Evolutionary conservation across 1,140 invertebrate species (phyloP).

Genomic region (Himalopsyche phryganea): DNA sequence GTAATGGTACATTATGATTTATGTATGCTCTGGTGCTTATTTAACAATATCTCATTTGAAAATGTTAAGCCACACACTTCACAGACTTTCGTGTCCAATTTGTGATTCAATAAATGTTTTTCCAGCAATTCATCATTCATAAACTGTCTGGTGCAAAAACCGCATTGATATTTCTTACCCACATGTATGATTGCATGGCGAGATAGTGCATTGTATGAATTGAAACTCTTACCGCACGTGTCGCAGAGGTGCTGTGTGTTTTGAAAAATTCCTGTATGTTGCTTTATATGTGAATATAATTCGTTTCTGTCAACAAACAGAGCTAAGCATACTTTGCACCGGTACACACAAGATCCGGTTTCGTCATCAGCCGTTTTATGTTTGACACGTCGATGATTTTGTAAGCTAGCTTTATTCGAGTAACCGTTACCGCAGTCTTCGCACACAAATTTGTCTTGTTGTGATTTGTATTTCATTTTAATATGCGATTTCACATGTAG

Average conservation of each 20-base stretch:
- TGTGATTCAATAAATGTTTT: slow-evolving; percentile 18
- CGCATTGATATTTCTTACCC: slow-evolving; percentile 19
- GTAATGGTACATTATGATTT: too few species aligned
- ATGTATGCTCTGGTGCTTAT: slow-evolving; percentile 5
- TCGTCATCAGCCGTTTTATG: not conserved
- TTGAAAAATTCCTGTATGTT: slow-evolving; percentile 10
- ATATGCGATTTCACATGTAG: slow-evolving; percentile 23
- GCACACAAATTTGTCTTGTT: slow-evolving; percentile 13
- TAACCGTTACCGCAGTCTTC: slow-evolving; percentile 18
- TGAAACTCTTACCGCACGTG: slow-evolving; percentile 25
- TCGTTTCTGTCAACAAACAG: slow-evolving; percentile 18
- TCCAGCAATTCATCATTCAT: slow-evolving; percentile 14
- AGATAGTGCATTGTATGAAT: slow-evolving; percentile 15
- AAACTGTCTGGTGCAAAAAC: slow-evolving; percentile 21
- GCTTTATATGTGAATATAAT: slow-evolving; percentile 28
- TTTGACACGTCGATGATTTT: slow-evolving; percentile 18
- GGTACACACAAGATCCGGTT: slow-evolving; percentile 6
- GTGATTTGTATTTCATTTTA: slow-evolving; percentile 15
- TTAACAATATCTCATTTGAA: slow-evolving; percentile 17
- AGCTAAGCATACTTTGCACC: slow-evolving; percentile 21
- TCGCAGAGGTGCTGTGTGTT: slow-evolving; percentile 21
- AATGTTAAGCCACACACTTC: slow-evolving; percentile 25
- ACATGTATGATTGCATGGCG: slow-evolving; percentile 24
- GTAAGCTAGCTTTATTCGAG: slow-evolving; percentile 7
- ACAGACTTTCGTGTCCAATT: slow-evolving; percentile 23